Evolutionary conservation across 2,113 vertebrate species (phyloP).

Genomic region (Rhagologus leucostigma): DNA sequence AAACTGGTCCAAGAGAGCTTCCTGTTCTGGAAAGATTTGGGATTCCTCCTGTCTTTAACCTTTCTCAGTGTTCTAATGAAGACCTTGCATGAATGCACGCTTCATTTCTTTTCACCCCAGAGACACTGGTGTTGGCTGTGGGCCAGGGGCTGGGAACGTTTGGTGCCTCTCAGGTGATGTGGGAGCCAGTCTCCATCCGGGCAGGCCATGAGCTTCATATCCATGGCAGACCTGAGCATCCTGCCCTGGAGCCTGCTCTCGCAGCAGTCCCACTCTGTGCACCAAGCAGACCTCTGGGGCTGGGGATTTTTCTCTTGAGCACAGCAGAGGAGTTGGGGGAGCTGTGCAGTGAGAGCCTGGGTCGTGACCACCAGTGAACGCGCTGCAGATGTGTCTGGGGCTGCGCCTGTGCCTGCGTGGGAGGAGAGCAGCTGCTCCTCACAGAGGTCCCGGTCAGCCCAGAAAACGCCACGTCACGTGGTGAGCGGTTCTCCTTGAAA

Average conservation of each 20-base stretch:
- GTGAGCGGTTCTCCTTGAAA: neutral
- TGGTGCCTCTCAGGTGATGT: neutral
- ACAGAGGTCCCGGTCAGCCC: neutral
- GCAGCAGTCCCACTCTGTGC: fast-evolving
- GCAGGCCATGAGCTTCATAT: neutral
- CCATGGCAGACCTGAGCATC: neutral
- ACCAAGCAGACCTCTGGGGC: neutral
- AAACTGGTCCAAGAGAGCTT: neutral
- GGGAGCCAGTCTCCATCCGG: neutral
- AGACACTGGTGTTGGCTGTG: fast-evolving
- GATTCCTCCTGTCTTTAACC: neutral
- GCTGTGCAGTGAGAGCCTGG: neutral
- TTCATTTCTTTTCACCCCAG: neutral
- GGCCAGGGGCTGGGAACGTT: neutral
- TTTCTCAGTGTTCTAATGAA: neutral
- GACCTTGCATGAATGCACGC: neutral
- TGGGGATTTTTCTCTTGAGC: fast-evolving
- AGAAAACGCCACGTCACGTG: neutral
- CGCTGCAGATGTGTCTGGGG: neutral
- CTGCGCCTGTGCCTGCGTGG: neutral
- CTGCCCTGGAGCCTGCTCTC: neutral
- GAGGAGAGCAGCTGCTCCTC: neutral
- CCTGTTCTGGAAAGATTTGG: neutral
- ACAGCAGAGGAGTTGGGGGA: neutral
- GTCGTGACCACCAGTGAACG: fast-evolving